phyloP scores from a whole-genome alignment of 2,888 invertebrate genomes.

The Tridacna crocea region DNA sequence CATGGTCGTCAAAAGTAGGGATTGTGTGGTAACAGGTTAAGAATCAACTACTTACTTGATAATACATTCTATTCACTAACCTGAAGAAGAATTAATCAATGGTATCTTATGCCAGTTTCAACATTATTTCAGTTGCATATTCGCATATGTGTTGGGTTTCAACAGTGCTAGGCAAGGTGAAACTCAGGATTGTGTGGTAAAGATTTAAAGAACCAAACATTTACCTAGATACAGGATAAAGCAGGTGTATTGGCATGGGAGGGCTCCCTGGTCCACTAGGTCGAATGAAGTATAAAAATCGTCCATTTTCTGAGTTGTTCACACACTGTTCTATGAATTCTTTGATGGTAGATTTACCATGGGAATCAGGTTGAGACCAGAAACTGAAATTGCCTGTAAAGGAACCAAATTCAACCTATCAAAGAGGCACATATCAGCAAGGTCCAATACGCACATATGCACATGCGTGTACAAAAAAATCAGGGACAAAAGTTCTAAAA shows the following conservation, averaged over 20 bases:
- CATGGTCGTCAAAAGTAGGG: no score
- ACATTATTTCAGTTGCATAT: no score
- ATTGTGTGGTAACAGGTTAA: no score
- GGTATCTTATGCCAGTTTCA: no score
- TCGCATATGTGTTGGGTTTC: no score
- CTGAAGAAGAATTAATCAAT: no score
- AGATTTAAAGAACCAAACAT: conserved; percentile 57
- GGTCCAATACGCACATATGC: not conserved
- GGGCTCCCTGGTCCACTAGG: conserved; percentile 88
- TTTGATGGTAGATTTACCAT: conserved; percentile 86
- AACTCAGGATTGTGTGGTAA: no score
- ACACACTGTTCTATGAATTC: conserved; percentile 90
- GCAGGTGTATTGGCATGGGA: conserved; percentile 90
- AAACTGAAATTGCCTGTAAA: conserved; percentile 90
- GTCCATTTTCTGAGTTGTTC: conserved; percentile 88
- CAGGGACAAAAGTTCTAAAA: no score
- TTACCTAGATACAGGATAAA: conserved; percentile 91
- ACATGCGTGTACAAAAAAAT: no score
- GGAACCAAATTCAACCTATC: not conserved
- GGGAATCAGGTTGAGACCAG: conserved; percentile 83
- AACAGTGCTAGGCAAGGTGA: no score
- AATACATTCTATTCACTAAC: no score
- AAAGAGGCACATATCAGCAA: not conserved
- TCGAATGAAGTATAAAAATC: conserved; percentile 90
- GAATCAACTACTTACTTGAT: conserved; percentile 85